Percentiles rank a stretch among this genome's conserved stretches.
phyloP scores from a whole-genome alignment of 2,797 vertebrate species.

The Sebastes jordani region DNA sequence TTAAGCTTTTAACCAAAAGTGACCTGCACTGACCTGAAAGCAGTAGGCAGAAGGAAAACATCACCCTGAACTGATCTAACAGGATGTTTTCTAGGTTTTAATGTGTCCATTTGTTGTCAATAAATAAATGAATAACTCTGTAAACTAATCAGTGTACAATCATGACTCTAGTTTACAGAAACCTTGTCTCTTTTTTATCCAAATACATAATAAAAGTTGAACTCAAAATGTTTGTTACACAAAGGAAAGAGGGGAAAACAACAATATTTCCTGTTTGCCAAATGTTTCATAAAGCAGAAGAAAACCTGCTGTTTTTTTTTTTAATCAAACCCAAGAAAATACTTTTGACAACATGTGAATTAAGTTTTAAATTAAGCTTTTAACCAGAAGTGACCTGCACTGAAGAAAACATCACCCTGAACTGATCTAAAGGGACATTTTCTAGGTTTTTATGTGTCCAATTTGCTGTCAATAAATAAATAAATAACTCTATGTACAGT shows the following conservation, averaged over 20 bases:
- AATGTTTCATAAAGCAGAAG: not conserved
- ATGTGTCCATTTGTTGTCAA: not conserved
- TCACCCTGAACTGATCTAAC: not conserved
- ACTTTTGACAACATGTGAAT: not conserved
- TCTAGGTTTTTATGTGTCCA: not conserved
- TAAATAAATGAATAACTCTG: not conserved
- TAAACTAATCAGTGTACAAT: too few species aligned
- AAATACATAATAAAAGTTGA: not conserved
- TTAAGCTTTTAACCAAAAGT: not conserved
- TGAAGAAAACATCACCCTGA: not conserved
- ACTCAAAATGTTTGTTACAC: not conserved
- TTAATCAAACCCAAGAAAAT: accelerated
- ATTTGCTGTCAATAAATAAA: not conserved
- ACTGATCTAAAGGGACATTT: not conserved
- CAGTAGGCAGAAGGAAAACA: not conserved
- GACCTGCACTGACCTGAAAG: not conserved
- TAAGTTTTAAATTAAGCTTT: not conserved
- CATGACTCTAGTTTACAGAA: not conserved
- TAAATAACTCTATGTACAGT: not conserved
- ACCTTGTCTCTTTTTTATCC: not conserved
- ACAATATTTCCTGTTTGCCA: not conserved
- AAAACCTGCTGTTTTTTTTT: not conserved
- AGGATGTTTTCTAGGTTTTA: not conserved
- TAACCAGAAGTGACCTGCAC: not conserved
- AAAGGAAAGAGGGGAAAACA: not conserved